phyloP scores from a whole-genome alignment of 2,888 invertebrate genomes.

The Crioceris asparagi region DNA sequence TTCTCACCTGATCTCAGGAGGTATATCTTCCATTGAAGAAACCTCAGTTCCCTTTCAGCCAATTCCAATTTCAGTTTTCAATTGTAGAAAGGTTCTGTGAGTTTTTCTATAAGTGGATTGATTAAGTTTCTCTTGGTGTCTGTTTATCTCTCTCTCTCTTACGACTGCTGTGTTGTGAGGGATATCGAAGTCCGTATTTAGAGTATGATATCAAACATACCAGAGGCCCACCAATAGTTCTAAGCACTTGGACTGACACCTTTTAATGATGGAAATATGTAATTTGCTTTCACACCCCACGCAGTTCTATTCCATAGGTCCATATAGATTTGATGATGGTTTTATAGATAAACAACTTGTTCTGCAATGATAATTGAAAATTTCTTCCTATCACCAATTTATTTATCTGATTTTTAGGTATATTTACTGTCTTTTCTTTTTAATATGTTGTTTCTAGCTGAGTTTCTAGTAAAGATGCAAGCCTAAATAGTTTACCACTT shows the following conservation, averaged over 20 bases:
- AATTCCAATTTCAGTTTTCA: too few relatives aligned
- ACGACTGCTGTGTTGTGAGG: not conserved
- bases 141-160: too few relatives aligned
- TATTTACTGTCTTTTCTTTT: not conserved
- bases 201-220: constrained; percentile 1
- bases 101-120: too few relatives aligned
- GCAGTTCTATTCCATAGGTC: constrained; percentile 1
- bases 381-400: constrained; percentile 1
- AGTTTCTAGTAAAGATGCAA: not conserved
- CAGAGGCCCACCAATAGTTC: not conserved
- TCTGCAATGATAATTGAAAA: not conserved
- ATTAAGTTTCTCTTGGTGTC: too few relatives aligned
- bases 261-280: not conserved
- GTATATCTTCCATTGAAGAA: too few relatives aligned
- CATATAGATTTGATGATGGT: not conserved
- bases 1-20: too few relatives aligned
- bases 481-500: not conserved
- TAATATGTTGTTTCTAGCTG: not conserved
- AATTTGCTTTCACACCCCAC: not conserved
- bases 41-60: too few relatives aligned
- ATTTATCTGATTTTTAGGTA: not conserved
- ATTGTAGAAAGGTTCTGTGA: too few relatives aligned
- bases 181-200: not conserved
- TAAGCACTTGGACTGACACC: not conserved
- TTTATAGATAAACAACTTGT: not conserved